Evolutionary conservation across 1,140 invertebrate species (phyloP).

Genomic region (Ectropis grisescens): DNA sequence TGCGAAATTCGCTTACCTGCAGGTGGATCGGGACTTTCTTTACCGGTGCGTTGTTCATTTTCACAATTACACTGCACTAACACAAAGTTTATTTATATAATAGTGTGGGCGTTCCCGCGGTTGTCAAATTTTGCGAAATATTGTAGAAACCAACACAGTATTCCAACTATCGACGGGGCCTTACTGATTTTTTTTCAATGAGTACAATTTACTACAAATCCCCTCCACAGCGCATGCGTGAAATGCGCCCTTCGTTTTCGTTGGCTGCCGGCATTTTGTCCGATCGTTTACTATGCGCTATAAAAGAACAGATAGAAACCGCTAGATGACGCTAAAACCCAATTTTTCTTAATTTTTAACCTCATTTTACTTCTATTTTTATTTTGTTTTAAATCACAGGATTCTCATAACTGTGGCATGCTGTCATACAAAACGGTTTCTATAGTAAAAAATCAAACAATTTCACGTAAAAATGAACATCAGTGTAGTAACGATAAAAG

Average conservation of each 20-base stretch:
- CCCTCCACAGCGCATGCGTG: slow-evolving; percentile 53
- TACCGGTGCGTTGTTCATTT: slow-evolving; percentile 73
- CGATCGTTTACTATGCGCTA: too few relatives aligned
- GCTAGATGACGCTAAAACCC: too few relatives aligned
- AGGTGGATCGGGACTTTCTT: slow-evolving; percentile 96
- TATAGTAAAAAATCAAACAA: too few relatives aligned
- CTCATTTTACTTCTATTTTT: too few relatives aligned
- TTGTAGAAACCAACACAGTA: neutral
- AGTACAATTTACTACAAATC: slow-evolving; percentile 22
- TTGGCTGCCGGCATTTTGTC: slow-evolving; percentile 11
- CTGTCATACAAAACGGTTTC: too few relatives aligned
- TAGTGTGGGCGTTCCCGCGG: slow-evolving; percentile 38
- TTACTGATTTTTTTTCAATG: slow-evolving; percentile 48
- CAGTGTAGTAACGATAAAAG: too few relatives aligned
- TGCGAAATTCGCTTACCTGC: slow-evolving; percentile 75
- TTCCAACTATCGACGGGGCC: slow-evolving; percentile 26
- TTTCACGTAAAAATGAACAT: too few relatives aligned
- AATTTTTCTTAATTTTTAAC: too few relatives aligned
- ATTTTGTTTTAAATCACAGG: too few relatives aligned
- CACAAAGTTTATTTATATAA: slow-evolving; percentile 52
- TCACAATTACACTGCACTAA: slow-evolving; percentile 39
- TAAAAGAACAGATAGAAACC: too few relatives aligned
- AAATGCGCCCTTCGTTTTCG: slow-evolving; percentile 20
- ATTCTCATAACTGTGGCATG: too few relatives aligned
- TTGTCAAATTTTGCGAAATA: slow-evolving; percentile 28